phyloP scores from a whole-genome alignment of 2,113 vertebrate species.

The Beaufortia kweichowensis region DNA sequence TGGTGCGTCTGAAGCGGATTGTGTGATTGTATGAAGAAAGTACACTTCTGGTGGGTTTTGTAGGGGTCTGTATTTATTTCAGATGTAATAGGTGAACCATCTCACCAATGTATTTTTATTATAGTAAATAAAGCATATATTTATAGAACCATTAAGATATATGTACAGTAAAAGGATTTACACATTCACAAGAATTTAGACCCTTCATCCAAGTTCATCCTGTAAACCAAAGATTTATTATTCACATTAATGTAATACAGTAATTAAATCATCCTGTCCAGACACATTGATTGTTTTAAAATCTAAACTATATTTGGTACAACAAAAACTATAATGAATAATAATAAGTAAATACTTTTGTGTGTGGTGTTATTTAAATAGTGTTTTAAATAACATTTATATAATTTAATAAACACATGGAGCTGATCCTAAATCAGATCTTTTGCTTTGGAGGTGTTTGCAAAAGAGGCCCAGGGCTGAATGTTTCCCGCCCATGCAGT shows the following conservation, averaged over 20 bases:
- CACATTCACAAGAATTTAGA: too few relatives aligned
- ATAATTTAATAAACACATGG: conserved; percentile 9
- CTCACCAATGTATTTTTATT: neutral
- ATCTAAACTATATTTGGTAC: neutral
- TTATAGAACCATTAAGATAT: too few relatives aligned
- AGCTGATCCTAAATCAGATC: conserved; percentile 14
- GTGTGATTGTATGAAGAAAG: neutral
- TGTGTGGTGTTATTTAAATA: too few relatives aligned
- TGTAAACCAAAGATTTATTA: too few relatives aligned
- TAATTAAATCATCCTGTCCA: neutral
- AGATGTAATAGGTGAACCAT: neutral
- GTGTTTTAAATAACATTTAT: too few relatives aligned
- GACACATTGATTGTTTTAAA: neutral
- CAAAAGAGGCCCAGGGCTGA: conserved; percentile 16
- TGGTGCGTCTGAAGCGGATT: neutral
- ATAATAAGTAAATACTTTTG: too few relatives aligned
- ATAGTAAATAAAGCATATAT: neutral
- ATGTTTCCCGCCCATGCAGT: conserved; percentile 39
- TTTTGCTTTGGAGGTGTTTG: conserved; percentile 38
- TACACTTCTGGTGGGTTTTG: neutral
- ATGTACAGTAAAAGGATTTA: too few relatives aligned
- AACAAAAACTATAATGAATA: neutral
- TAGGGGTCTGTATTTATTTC: neutral
- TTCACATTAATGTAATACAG: neutral
- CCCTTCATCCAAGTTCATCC: too few relatives aligned